Percentiles rank a stretch among this genome's conserved stretches.
Conservation (phyloP, 2,113 vertebrate genomes). For the Brachypodius melanocephalos region DNA sequence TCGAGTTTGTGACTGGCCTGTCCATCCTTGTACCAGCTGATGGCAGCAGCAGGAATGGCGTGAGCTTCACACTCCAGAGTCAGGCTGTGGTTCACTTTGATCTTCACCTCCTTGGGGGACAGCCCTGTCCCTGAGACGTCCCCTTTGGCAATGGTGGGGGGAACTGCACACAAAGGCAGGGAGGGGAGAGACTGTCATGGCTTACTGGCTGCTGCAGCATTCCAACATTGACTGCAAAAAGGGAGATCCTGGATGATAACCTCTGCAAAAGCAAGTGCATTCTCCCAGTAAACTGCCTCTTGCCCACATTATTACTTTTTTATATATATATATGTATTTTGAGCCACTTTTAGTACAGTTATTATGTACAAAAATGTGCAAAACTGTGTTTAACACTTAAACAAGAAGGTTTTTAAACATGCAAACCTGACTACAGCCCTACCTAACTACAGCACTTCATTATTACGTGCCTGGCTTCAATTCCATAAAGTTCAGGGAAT, state of each 20-base stretch:
- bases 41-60: slow-evolving; percentile 82
- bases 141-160: slow-evolving; percentile 89
- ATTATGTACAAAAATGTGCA: background rate
- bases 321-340: background rate
- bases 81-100: slow-evolving; percentile 89
- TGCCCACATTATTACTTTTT: background rate
- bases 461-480: background rate
- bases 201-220: background rate
- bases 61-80: slow-evolving; percentile 89
- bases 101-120: slow-evolving; percentile 89
- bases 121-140: slow-evolving; percentile 79
- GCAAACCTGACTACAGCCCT: background rate
- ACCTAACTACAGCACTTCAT: background rate
- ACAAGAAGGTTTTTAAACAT: background rate
- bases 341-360: background rate
- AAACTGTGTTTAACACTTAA: background rate
- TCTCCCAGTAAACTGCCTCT: background rate
- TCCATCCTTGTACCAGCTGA: slow-evolving; percentile 96
- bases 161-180: slow-evolving; percentile 76
- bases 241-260: background rate
- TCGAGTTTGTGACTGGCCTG: slow-evolving; percentile 78
- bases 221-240: background rate
- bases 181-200: background rate
- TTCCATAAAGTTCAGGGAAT: background rate
- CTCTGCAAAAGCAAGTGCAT: background rate